Conservation (phyloP, 2,888 invertebrate species). For the Diaperis boleti region DNA sequence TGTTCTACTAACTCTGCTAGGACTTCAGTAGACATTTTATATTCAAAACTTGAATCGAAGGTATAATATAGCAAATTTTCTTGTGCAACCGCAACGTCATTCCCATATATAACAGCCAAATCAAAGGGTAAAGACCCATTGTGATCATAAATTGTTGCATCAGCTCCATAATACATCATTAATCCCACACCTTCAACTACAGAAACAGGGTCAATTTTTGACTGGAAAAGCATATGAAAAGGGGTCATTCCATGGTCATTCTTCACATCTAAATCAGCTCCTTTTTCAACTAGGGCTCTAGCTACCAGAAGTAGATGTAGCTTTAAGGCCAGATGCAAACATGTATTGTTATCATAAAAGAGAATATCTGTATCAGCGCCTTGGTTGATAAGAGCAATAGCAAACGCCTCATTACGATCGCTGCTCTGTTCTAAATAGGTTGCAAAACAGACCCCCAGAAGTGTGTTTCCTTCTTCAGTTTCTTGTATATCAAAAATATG, state of each 20-base stretch:
- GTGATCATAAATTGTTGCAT: neutral
- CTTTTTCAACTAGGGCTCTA: neutral
- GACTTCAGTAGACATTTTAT: constrained; percentile 2
- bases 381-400: neutral
- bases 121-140: constrained; percentile 9
- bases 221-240: constrained; percentile 10
- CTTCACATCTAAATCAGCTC: constrained; percentile 12
- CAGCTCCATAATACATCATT: constrained; percentile 12
- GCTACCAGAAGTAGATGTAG: neutral
- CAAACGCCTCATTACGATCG: constrained; percentile 4
- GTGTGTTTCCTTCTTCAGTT: no score
- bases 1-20: neutral
- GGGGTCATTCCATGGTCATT: constrained; percentile 8
- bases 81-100: neutral
- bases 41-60: neutral
- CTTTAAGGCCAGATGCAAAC: constrained; percentile 2
- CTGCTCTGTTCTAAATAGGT: no score
- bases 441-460: no score
- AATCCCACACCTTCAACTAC: constrained; percentile 10
- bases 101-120: constrained; percentile 1
- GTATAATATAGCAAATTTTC: constrained; percentile 2
- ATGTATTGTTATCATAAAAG: neutral
- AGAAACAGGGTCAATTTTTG: neutral
- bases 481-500: no score
- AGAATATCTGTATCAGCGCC: neutral